Evolutionary conservation across 2,113 vertebrate species (phyloP), one percentile per base, ranked within the genome.

Genomic region (Corydoras maculifer): DNA sequence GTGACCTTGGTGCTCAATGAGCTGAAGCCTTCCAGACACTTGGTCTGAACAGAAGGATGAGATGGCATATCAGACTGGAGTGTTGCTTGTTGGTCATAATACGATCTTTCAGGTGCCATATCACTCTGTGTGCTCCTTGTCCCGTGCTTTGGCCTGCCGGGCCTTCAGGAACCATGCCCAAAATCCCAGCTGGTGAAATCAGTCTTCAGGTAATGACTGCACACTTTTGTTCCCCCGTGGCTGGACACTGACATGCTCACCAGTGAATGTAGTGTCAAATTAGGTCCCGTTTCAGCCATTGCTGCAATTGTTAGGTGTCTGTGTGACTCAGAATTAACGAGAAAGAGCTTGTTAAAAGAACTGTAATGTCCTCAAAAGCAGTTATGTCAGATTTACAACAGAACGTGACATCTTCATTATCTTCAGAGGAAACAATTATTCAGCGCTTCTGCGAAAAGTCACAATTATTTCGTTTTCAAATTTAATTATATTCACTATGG

Each of bases 191-290:
- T 66, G 50, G 31, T 69, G 62, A 69, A 75, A 75, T 69, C 71
- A 58, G 68, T 73, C 64, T 57, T 69, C 69, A 65, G 58, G 65
- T 78, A 78, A 78, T 75, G 77, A 78, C 77, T 61, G 55, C 57
- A 66, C 64, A 43, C 72, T 72, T 55, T 65, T 59, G 13, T 30
- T 73, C 77, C 68, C 51, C 65, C 9, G 63, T 61, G 64, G 15
- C 72, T 51, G 58, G 30, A 55, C 64, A 62, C 29, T 15, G 18
- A 18, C 58, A 13, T 31, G 31, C 32, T 12, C 35, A 65, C 3
- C 54, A 59, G 12, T 25, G 62, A 65, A 50, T 32, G 51, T 6
- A 68, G 55, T 75, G 73, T 54, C 77, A 58, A 72, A 64, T 75
- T 78, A 74, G 72, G 72, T 25, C 64, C 53, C 32, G 62, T 73